Evolutionary conservation across 1,140 invertebrate genomes (phyloP), one percentile per base, ranked within the genome.

Genomic region (Sarcophaga bullata): DNA sequence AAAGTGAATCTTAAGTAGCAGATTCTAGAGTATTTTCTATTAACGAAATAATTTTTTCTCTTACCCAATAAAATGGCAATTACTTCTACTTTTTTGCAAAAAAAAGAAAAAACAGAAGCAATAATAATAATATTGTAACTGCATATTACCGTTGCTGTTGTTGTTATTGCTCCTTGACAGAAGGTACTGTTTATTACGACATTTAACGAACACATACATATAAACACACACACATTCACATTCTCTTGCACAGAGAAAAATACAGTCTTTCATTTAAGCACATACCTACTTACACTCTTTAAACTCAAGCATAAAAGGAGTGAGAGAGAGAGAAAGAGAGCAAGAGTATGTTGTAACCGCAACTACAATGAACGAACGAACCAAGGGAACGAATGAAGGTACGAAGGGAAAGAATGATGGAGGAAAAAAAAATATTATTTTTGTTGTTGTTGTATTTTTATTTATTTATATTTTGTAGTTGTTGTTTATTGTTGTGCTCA

Each of bases 131-230:
- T 58, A 58, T n/a, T 58, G 54, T 58, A 58, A 58, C 54, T 68
- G 62, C 62, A 68, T 68, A 68, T 68, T 68, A 19, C 62, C 19
- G 62, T 58, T 58, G 54, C n/a, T 68, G 25, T 37, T 37, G 25
- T 37, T 37, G 25, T 37, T 37, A 37, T 37, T 37, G 17, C 62
- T 68, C 62, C 62, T 68, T 68, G 62, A 68, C 62, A 68, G 62
- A 68, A 68, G 62, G 62, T 68, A 25, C 62, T 25, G 62, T 68
- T 68, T 68, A 68, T 68, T 68, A 68, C 62, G 17, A 68, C 17
- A 25, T 68, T 68, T 68, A 68, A 68, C 7, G 19, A 6, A 62
- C 58, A 62, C 62, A 68, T 9, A 68, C 62, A 68, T 0, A 10
- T 25, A 68, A 68, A 68, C 7, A 8, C 13, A 58, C n/a, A 58